A percentile compares a stretch with the other conserved stretches of the same genome.
These are phyloP conservation scores for Labeo catla DNA, from an alignment of 2,113 vertebrate species.

Conservation along the genomic window DNA sequence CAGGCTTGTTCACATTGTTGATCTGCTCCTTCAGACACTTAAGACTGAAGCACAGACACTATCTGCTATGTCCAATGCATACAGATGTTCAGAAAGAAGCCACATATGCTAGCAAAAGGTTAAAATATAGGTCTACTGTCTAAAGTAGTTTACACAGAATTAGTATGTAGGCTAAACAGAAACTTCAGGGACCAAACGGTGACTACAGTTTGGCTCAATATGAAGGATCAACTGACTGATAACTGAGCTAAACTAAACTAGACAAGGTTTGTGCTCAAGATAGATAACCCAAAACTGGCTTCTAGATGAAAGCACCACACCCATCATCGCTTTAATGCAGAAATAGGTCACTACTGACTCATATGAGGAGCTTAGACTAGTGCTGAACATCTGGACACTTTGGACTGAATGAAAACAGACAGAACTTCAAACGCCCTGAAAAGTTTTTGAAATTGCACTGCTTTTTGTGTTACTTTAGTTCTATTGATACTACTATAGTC, in stretches of 20 bases:
- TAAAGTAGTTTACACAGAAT: neutral
- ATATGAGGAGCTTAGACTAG: neutral
- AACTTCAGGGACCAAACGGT: neutral
- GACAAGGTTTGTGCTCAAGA: neutral
- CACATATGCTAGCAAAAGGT: neutral
- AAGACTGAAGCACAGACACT: neutral
- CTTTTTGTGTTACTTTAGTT: neutral
- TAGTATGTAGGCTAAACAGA: too few species aligned
- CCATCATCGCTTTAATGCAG: neutral
- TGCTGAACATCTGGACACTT: slow-evolving; percentile 23
- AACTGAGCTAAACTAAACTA: neutral
- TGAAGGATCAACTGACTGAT: neutral
- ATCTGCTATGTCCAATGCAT: neutral
- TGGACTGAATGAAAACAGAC: neutral
- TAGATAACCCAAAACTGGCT: slow-evolving; percentile 24
- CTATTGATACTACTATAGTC: neutral
- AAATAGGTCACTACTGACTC: slow-evolving; percentile 19
- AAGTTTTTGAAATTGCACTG: neutral
- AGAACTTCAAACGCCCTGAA: neutral
- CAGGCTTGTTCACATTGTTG: neutral
- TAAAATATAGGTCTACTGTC: neutral
- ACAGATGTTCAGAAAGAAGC: neutral
- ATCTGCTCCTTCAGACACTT: slow-evolving; percentile 1
- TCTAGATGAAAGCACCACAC: slow-evolving; percentile 27
- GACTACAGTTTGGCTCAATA: neutral